These are phyloP conservation scores for Mohoua ochrocephala DNA, from an alignment of 2,113 vertebrate genomes.

Conservation along the genomic window DNA sequence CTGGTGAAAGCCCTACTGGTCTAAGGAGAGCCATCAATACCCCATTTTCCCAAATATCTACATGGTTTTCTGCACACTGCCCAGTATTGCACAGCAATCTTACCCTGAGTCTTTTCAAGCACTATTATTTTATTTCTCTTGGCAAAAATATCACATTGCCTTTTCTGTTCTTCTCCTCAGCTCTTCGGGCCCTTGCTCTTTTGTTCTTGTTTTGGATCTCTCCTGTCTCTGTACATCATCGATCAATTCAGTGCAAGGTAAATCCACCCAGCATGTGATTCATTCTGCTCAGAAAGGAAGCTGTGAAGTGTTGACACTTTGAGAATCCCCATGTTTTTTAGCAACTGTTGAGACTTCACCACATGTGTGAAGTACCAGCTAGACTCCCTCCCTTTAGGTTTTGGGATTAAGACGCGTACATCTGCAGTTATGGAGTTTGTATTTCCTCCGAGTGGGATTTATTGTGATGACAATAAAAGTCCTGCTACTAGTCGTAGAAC, in stretches of 20 bases:
- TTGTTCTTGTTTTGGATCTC: neutral
- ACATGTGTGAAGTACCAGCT: neutral
- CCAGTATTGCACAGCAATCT: neutral
- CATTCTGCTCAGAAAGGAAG: neutral
- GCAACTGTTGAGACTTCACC: neutral
- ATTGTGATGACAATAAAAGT: neutral
- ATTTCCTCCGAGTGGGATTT: neutral
- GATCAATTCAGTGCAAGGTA: neutral
- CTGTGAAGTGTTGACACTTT: neutral
- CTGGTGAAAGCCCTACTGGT: neutral
- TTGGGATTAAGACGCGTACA: neutral
- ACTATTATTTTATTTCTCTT: neutral
- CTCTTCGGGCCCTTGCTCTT: neutral
- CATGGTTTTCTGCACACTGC: neutral
- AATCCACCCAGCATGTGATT: neutral
- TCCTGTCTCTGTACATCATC: neutral
- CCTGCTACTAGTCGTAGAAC: neutral
- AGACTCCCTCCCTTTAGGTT: neutral
- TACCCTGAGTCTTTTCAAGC: neutral
- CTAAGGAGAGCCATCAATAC: neutral
- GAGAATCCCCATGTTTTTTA: neutral
- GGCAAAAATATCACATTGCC: neutral
- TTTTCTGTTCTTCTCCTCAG: neutral
- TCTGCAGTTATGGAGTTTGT: neutral
- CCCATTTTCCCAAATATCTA: neutral